phyloP scores from a whole-genome alignment of 2,888 invertebrate genomes.

The Drosophila differens region DNA sequence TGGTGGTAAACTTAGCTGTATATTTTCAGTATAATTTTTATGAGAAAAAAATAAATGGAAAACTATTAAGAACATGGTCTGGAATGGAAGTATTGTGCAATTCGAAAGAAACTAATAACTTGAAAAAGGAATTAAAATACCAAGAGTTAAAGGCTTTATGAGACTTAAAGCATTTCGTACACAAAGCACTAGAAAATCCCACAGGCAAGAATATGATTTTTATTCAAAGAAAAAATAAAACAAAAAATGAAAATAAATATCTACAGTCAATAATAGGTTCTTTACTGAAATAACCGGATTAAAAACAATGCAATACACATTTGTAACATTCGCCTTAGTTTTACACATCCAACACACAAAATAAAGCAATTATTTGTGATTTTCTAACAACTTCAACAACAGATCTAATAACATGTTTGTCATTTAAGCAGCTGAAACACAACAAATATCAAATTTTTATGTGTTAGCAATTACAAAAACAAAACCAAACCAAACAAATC shows the following conservation, averaged over 20 bases:
- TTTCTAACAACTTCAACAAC: neutral
- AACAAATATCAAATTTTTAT: conserved; percentile 23
- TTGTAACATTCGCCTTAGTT: neutral
- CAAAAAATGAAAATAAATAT: neutral
- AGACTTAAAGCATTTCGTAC: neutral
- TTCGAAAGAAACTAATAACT: neutral
- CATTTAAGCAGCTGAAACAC: conserved; percentile 7
- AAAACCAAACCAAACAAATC: conserved; percentile 9
- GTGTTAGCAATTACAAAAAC: conserved; percentile 10
- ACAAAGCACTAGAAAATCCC: neutral
- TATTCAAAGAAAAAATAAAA: neutral
- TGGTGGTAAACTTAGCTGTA: neutral
- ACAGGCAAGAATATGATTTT: too few species aligned
- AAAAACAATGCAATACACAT: neutral
- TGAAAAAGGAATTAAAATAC: neutral
- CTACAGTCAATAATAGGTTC: neutral
- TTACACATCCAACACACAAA: neutral
- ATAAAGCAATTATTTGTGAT: neutral
- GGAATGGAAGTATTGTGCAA: neutral
- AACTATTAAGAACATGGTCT: neutral
- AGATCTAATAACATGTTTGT: neutral
- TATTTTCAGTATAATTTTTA: neutral
- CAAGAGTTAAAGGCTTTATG: neutral
- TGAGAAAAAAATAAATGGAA: neutral
- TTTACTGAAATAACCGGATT: neutral